Percentiles rank a stretch among this genome's conserved stretches.
phyloP scores from a whole-genome alignment of 2,888 invertebrate species.

The Anagyrus pseudococci region DNA sequence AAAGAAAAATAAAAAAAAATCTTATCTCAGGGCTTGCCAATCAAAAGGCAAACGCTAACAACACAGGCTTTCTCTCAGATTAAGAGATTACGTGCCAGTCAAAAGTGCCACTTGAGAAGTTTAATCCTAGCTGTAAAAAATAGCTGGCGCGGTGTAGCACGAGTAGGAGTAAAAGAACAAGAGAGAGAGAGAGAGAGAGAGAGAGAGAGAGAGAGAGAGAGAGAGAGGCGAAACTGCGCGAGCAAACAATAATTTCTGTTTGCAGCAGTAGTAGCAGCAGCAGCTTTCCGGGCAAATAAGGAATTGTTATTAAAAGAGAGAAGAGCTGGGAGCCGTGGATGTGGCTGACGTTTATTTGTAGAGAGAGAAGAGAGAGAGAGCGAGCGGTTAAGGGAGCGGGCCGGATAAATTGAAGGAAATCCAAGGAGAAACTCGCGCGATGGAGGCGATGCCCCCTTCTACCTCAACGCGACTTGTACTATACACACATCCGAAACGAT shows the following conservation, averaged over 20 bases:
- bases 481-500: not conserved
- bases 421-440: constrained; percentile 20
- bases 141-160: too few relatives aligned
- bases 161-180: too few relatives aligned
- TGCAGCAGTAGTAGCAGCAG: not conserved
- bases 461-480: too few relatives aligned
- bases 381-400: not conserved
- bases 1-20: too few relatives aligned
- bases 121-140: too few relatives aligned
- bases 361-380: not conserved
- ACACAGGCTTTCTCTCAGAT: too few relatives aligned
- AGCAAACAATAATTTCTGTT: not conserved
- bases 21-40: too few relatives aligned
- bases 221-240: not conserved
- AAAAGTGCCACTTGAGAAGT: too few relatives aligned
- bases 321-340: not conserved
- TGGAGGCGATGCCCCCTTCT: too few relatives aligned
- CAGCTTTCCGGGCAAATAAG: not conserved
- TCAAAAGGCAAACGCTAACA: too few relatives aligned
- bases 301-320: constrained; percentile 10
- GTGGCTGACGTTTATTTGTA: constrained; percentile 19
- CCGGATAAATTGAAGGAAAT: constrained; percentile 35
- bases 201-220: not conserved
- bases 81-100: too few relatives aligned
- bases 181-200: too few relatives aligned